phyloP scores from a whole-genome alignment of 2,888 invertebrate species.

The Ceratothoa steindachneri region DNA sequence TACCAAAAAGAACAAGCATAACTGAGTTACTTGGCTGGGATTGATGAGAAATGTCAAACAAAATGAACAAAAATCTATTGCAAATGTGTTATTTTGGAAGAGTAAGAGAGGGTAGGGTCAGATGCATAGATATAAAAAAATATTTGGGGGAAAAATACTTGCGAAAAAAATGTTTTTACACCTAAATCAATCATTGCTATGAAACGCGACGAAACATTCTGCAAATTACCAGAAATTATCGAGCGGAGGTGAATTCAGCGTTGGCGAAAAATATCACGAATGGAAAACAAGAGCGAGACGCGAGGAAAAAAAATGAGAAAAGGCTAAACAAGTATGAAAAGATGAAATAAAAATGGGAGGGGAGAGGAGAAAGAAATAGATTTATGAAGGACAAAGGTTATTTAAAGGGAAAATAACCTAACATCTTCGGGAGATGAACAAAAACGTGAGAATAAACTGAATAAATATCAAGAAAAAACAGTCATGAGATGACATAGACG shows the following conservation, averaged over 20 bases:
- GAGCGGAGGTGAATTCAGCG: neutral
- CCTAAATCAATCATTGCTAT: slow-evolving; percentile 1
- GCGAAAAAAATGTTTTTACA: neutral
- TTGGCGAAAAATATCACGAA: neutral
- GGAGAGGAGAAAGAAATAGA: neutral
- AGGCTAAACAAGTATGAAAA: neutral
- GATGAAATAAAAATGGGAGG: neutral
- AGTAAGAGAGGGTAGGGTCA: neutral
- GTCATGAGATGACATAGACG: neutral
- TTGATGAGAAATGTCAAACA: too few relatives aligned
- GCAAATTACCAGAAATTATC: slow-evolving; percentile 1
- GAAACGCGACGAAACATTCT: slow-evolving; percentile 1
- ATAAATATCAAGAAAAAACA: neutral
- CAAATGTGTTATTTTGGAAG: neutral
- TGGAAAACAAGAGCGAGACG: slow-evolving; percentile 1
- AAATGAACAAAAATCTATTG: neutral
- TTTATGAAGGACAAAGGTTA: neutral
- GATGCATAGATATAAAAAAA: neutral
- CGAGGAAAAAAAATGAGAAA: neutral
- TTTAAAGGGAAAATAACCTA: neutral
- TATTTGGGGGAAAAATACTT: neutral
- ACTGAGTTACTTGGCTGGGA: too few relatives aligned
- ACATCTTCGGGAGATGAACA: neutral
- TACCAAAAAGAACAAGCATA: too few relatives aligned
- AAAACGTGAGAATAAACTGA: neutral